Conservation (phyloP, 2,797 vertebrate species). For the Danio choprae region DNA sequence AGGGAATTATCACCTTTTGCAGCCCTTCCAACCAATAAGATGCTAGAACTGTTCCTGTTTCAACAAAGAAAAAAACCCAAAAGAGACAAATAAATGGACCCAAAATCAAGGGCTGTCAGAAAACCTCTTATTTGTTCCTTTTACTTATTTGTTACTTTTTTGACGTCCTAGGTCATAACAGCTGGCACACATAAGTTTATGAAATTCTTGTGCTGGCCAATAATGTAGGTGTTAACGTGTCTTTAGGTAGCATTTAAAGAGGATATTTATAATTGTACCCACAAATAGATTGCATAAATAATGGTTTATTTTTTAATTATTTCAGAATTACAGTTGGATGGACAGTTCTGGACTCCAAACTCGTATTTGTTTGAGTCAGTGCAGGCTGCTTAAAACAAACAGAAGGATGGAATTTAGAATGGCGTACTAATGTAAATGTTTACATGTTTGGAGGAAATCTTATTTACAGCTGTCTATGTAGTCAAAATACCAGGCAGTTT, state of each 20-base stretch:
- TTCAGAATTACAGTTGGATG: not conserved
- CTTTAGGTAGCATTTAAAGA: not conserved
- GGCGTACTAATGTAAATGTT: not conserved
- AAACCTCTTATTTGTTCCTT: too few species aligned
- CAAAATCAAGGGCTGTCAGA: too few species aligned
- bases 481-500: not conserved
- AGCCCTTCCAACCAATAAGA: too few species aligned
- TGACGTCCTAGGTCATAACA: too few species aligned
- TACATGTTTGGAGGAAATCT: not conserved
- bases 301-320: not conserved
- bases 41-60: too few species aligned
- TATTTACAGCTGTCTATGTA: not conserved
- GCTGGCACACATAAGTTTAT: not conserved
- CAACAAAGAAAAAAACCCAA: too few species aligned
- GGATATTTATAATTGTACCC: not conserved
- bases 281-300: too few species aligned
- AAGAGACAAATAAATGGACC: too few species aligned
- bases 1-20: too few species aligned
- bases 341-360: not conserved
- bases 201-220: not conserved
- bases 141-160: too few species aligned
- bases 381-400: not conserved
- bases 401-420: not conserved
- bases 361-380: not conserved
- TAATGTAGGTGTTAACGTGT: not conserved